These are phyloP conservation scores for Meteorus colon DNA, from an alignment of 2,888 invertebrate species.

Conservation along the genomic window DNA sequence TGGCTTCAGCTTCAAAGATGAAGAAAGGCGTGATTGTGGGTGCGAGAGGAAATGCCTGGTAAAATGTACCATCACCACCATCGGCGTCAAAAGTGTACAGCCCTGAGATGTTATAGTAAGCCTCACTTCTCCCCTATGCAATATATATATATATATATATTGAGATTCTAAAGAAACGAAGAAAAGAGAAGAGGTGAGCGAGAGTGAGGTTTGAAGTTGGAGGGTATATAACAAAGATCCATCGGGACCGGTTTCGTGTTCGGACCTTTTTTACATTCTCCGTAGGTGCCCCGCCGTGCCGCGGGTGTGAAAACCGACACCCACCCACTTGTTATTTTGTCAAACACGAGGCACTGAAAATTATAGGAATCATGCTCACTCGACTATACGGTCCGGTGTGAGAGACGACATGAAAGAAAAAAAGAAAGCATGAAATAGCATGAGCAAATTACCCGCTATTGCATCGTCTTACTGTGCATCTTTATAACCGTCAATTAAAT, in stretches of 20 bases:
- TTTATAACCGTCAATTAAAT: constrained; percentile 62
- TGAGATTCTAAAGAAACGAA: constrained; percentile 21
- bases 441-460: constrained; percentile 59
- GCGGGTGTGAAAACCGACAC: constrained; percentile 73
- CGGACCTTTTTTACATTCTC: constrained; percentile 66
- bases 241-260: constrained; percentile 72
- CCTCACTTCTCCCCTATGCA: neutral
- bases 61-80: too few species aligned
- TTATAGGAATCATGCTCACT: constrained; percentile 64
- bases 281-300: constrained; percentile 67
- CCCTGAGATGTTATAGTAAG: constrained; percentile 11
- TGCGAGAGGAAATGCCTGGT: constrained; percentile 11
- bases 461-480: constrained; percentile 52
- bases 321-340: constrained; percentile 73
- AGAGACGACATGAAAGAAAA: constrained; percentile 17
- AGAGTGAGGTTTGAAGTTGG: constrained; percentile 38
- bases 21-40: constrained; percentile 18
- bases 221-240: constrained; percentile 57
- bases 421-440: constrained; percentile 43
- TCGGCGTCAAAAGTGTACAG: constrained; percentile 19
- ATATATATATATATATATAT: neutral
- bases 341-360: constrained; percentile 63
- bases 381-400: neutral
- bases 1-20: neutral
- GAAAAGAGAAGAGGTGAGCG: constrained; percentile 33